Percentiles rank a stretch among this genome's conserved stretches.
These are phyloP conservation scores for Siniperca knerii DNA, from an alignment of 2,113 vertebrate genomes.

Conservation along the genomic window DNA sequence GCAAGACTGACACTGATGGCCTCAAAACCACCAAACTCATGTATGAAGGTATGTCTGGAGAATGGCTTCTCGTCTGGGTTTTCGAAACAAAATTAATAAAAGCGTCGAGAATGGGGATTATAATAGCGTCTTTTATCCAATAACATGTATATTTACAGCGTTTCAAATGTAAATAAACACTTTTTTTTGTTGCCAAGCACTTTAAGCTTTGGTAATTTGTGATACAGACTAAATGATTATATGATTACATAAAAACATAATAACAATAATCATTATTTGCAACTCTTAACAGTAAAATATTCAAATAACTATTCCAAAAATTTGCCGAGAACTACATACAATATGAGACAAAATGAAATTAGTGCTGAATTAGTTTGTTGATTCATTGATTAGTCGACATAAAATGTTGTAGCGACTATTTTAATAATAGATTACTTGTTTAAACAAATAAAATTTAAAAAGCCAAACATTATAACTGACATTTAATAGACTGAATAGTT, in stretches of 20 bases:
- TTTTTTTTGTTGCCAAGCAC: background rate
- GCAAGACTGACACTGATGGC: slow-evolving; percentile 87
- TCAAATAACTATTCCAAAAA: background rate
- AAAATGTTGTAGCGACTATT: background rate
- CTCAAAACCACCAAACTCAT: slow-evolving; percentile 92
- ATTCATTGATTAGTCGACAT: background rate
- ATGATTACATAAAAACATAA: background rate
- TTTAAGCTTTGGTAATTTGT: background rate
- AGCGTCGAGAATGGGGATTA: background rate
- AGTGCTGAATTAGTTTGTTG: background rate
- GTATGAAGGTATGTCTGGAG: slow-evolving; percentile 92
- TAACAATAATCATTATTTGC: background rate
- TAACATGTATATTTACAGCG: background rate
- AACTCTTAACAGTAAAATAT: background rate
- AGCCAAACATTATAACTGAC: background rate
- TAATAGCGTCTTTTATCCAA: background rate
- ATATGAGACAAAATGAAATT: background rate
- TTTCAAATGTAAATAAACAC: background rate
- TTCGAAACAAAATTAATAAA: background rate
- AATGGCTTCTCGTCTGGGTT: background rate
- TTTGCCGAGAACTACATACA: background rate
- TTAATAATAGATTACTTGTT: background rate
- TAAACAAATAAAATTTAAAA: background rate
- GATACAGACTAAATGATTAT: background rate
- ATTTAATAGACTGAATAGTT: background rate